Evolutionary conservation across 1,140 invertebrate genomes (phyloP), one percentile per base, ranked within the genome.

Genomic region (Cheumatopsyche charites): DNA sequence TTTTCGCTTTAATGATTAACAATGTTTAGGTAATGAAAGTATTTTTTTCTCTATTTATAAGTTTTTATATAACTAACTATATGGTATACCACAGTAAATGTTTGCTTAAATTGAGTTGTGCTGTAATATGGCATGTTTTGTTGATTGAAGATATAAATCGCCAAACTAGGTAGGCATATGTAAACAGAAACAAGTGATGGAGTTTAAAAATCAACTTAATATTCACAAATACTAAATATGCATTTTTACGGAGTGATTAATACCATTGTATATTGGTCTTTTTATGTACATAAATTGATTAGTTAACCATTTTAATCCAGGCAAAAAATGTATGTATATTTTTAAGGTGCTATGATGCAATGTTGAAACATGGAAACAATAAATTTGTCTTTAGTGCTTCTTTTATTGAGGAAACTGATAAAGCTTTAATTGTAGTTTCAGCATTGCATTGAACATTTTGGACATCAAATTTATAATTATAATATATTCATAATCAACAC

Each of bases 301-400:
- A 66, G 67, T 71, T 72, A 73, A 67, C 67, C 71, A 63, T 68
- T 52, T 70, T 58, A 1, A 67, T 58, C 73, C 67, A 49, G 70
- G 63, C 49, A 65, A 58, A 75, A 69, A 63, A 15, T 62, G 67
- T 72, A 61, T 58, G 49, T 74, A 47, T 63, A 69, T 55, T 49
- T 67, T 4, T 73, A 71, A 75, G 74, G 74, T 75, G 74, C 74
- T 75, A 75, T 72, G 17, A 67, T 75, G 73, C 73, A 70, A 75
- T 75, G 67, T 47, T 66, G 52, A 62, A 42, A 52, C 1, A 17
- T 52, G 23, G 21, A 66, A 47, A 47, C 66, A 45, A 47, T 52
- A 58, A 68, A 55, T n/a, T n/a, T n/a, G 66, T 68, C 47, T 68
- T 68, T 47, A 55, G 19, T 29, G 66, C 66, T 68, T 68, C 47